These are phyloP conservation scores for Antrozous pallidus DNA, from an alignment of 2,797 vertebrate genomes.

Conservation along the genomic window DNA sequence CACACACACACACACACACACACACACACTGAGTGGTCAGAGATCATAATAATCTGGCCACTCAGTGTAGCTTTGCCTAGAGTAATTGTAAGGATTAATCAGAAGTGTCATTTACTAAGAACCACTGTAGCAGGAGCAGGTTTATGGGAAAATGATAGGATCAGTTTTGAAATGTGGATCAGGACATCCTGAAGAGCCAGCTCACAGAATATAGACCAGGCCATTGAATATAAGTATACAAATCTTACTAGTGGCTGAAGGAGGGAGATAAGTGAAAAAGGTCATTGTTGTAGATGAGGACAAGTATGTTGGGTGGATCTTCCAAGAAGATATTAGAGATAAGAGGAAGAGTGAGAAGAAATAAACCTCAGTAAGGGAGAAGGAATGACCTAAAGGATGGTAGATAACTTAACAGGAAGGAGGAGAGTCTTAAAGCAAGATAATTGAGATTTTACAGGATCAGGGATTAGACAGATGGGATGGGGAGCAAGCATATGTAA, in stretches of 20 bases:
- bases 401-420: not conserved
- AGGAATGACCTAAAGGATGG: not conserved
- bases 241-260: not conserved
- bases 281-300: not conserved
- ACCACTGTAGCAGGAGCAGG: not conserved
- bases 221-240: not conserved
- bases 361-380: not conserved
- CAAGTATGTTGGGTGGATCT: not conserved
- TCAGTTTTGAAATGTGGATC: not conserved
- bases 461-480: not conserved
- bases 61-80: not conserved
- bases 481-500: not conserved
- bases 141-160: not conserved
- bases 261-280: not conserved
- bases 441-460: not conserved
- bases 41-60: too few relatives aligned
- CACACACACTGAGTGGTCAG: too few relatives aligned
- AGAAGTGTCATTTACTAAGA: constrained; percentile 5
- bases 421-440: not conserved
- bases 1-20: too few relatives aligned
- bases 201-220: not conserved
- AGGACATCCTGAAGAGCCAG: not conserved
- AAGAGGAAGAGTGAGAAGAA: not conserved
- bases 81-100: not conserved
- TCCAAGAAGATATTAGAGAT: not conserved